A percentile compares a stretch with the other conserved stretches of the same genome.
Conservation (phyloP, 2,888 invertebrate genomes). For the Pterobdella sp. region DNA sequence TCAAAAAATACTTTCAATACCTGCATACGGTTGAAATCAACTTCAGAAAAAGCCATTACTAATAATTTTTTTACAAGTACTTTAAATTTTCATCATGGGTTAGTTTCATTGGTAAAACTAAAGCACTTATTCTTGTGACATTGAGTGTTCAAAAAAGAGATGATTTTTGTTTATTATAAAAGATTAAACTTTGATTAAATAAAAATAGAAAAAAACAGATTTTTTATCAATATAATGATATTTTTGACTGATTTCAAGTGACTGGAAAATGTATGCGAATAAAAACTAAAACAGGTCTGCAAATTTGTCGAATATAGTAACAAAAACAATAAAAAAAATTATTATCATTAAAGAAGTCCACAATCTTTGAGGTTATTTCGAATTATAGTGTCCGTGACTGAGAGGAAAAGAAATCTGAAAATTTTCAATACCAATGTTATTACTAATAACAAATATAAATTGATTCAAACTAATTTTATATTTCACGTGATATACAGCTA, state of each 20-base stretch:
- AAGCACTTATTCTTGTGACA: no score
- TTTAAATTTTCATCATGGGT: no score
- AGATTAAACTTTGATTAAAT: no score
- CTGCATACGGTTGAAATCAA: slow-evolving; percentile 31
- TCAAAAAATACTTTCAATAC: slow-evolving; percentile 13
- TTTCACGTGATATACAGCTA: no score
- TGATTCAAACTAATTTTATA: no score
- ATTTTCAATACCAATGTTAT: no score
- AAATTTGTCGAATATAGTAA: neutral
- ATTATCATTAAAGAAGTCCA: slow-evolving; percentile 22
- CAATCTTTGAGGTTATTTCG: slow-evolving; percentile 28
- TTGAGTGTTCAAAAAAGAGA: neutral
- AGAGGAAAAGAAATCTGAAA: slow-evolving; percentile 17
- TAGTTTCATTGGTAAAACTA: no score
- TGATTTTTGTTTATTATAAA: neutral
- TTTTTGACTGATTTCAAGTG: neutral
- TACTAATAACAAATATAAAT: no score
- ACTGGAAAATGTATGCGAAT: neutral
- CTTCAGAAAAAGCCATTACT: slow-evolving; percentile 27
- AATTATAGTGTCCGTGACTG: slow-evolving; percentile 31
- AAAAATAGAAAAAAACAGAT: no score
- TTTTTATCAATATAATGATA: neutral
- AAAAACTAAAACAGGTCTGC: no score
- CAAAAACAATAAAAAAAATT: neutral
- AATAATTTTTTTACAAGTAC: slow-evolving; percentile 19